These are phyloP conservation scores for Drosophila meridiana DNA, from an alignment of 2,888 invertebrate species.

Conservation along the genomic window DNA sequence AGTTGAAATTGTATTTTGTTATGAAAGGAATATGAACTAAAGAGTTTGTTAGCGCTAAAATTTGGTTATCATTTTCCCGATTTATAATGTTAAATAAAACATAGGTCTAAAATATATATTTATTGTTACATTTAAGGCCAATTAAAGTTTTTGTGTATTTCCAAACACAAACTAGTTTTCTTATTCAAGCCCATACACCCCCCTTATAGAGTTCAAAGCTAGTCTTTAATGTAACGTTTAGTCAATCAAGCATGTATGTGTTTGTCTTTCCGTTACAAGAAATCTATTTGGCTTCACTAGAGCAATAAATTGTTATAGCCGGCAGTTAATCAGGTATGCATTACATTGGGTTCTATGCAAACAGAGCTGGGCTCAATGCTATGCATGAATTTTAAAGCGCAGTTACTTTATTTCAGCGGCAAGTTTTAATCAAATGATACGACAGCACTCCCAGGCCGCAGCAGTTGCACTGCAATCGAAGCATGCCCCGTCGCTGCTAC, in stretches of 20 bases:
- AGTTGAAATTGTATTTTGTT: background rate
- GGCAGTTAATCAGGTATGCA: conserved; percentile 8
- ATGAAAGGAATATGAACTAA: background rate
- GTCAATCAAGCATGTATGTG: background rate
- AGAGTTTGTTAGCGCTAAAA: background rate
- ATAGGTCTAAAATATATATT: background rate
- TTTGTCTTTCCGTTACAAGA: background rate
- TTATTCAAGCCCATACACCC: background rate
- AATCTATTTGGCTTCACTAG: background rate
- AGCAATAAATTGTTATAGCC: conserved; percentile 13
- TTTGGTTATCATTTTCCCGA: background rate
- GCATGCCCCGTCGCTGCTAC: conserved; percentile 8
- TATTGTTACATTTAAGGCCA: background rate
- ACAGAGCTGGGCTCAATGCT: background rate
- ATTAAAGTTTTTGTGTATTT: too few relatives aligned
- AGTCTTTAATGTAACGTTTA: background rate
- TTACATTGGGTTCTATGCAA: conserved; percentile 5
- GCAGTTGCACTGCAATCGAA: conserved; percentile 7
- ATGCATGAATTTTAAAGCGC: conserved; percentile 22
- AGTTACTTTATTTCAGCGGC: conserved; percentile 6
- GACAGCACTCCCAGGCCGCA: conserved; percentile 8
- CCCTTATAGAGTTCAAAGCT: too few relatives aligned
- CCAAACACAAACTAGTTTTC: background rate
- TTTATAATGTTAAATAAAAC: background rate
- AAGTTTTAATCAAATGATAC: conserved; percentile 40